These are phyloP conservation scores for Clinocottus analis DNA, from an alignment of 2,113 vertebrate genomes.

Conservation along the genomic window DNA sequence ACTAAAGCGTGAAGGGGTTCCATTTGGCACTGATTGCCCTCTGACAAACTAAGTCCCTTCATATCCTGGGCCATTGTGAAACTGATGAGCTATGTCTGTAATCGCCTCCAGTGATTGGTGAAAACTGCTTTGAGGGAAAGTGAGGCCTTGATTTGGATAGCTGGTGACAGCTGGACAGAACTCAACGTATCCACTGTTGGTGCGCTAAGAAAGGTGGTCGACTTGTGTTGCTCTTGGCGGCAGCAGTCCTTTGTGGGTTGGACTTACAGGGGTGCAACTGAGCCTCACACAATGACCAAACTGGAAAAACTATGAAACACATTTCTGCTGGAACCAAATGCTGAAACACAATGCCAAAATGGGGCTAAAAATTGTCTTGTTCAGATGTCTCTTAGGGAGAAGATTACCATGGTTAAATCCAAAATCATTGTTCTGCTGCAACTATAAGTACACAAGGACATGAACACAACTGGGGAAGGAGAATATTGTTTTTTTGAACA, in stretches of 20 bases:
- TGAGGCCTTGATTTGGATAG: conserved; percentile 65
- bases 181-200: conserved; percentile 45
- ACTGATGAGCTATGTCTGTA: conserved; percentile 79
- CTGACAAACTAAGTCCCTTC: conserved; percentile 74
- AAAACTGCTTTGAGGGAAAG: conserved; percentile 55
- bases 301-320: conserved; percentile 47
- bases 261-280: conserved; percentile 42
- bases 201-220: conserved; percentile 45
- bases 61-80: conserved; percentile 77
- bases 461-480: conserved; percentile 29
- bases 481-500: conserved; percentile 9
- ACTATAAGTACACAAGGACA: conserved; percentile 28
- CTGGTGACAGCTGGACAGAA: conserved; percentile 62
- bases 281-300: conserved; percentile 50
- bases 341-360: conserved; percentile 30
- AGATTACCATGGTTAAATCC: conserved; percentile 53
- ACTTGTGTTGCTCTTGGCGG: conserved; percentile 58
- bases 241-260: conserved; percentile 21
- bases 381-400: conserved; percentile 49
- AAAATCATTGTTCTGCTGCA: conserved; percentile 47
- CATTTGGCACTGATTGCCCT: conserved; percentile 75
- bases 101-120: conserved; percentile 74
- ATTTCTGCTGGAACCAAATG: conserved; percentile 46
- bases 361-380: conserved; percentile 39
- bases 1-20: conserved; percentile 74